Conservation (phyloP, 2,113 vertebrate genomes). For the Cynoglossus semilaevis region DNA sequence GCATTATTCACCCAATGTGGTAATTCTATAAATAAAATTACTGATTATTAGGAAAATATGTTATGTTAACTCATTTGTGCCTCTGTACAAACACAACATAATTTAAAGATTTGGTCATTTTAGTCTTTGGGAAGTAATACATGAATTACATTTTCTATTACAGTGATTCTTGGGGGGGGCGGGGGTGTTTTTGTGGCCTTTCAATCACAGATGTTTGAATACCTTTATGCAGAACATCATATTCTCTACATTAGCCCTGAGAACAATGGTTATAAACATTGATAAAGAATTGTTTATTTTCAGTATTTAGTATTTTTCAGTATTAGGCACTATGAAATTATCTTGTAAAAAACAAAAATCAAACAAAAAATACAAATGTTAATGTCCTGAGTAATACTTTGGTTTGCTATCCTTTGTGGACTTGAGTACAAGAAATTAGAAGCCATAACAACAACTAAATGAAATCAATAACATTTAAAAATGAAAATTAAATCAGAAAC, state of each 20-base stretch:
- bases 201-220: no score
- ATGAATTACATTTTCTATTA: neutral
- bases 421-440: slow-evolving; percentile 35
- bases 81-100: no score
- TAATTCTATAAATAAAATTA: no score
- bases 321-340: slow-evolving; percentile 4
- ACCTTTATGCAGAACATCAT: neutral
- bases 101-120: no score
- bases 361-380: slow-evolving; percentile 10
- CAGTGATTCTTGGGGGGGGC: neutral
- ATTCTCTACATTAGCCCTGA: slow-evolving; percentile 12
- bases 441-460: no score
- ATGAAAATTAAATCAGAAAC: slow-evolving; percentile 1
- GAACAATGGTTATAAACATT: slow-evolving; percentile 2
- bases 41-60: no score
- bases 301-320: no score
- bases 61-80: no score
- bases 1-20: no score
- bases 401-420: slow-evolving; percentile 6
- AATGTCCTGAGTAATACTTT: slow-evolving; percentile 24
- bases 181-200: neutral
- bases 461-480: no score
- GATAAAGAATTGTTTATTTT: no score
- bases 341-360: slow-evolving; percentile 30
- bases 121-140: no score